Conservation (phyloP, 2,113 vertebrate genomes). For the Zosterops borbonicus region DNA sequence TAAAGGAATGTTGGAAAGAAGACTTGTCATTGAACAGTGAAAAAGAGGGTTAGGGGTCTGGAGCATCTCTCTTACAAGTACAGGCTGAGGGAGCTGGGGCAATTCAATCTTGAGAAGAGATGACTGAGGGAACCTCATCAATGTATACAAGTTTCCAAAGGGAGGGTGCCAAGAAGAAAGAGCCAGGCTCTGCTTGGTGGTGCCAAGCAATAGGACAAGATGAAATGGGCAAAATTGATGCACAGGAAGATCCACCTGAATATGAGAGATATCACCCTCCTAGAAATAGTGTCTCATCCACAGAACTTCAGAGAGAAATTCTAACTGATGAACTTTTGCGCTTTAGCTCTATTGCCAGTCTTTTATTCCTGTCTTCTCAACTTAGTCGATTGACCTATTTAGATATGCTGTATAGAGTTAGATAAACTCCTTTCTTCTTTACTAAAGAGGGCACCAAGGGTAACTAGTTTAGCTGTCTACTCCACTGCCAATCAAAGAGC, state of each 20-base stretch:
- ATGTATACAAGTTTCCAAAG: neutral
- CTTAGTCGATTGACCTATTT: neutral
- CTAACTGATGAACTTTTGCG: accelerated
- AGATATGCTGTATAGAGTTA: neutral
- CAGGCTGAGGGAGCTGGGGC: neutral
- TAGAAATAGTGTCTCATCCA: accelerated
- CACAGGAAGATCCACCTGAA: neutral
- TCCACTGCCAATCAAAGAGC: neutral
- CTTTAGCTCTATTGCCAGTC: neutral
- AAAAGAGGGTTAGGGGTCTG: neutral
- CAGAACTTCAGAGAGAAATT: neutral
- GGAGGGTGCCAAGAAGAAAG: neutral
- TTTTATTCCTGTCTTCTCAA: neutral
- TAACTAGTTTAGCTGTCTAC: neutral
- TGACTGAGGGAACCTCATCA: accelerated
- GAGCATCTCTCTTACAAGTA: too few species aligned
- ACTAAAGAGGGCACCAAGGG: neutral
- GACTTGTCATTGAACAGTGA: neutral
- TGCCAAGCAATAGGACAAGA: neutral
- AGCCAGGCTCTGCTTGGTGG: neutral
- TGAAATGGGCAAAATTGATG: neutral
- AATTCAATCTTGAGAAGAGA: neutral
- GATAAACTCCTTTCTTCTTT: neutral
- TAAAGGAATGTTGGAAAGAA: neutral
- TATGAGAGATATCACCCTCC: neutral